Base-by-base conservation (phyloP, 2,113 vertebrate species). In the Misgurnus anguillicaudatus region DNA sequence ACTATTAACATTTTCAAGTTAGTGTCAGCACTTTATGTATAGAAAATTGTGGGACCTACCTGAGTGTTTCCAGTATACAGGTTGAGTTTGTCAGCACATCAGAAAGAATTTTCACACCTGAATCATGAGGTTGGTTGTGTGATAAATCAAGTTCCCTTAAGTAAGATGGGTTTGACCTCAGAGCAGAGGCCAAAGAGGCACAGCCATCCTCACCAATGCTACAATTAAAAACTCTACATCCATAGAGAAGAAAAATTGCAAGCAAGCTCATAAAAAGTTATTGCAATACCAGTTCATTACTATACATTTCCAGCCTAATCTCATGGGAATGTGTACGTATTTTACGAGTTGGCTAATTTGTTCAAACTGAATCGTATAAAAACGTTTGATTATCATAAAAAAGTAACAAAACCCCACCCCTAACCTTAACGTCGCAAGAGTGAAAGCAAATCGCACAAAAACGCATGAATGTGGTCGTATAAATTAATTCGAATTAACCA, bases 111-210 rank as follows among this genome's bases (percentile, higher is more conserved):
- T 72, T 72, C 10, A 72, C 36, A 39, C 69, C n/a, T 39, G 51
- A 39, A 41, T 72, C 69, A 4, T 41, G 69, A 2, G 69, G 69
- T 9, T 41, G 38, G 51, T 72, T 72, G 36, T 58, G n/a, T 2
- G 69, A 39, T 47, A 72, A 57, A 72, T 72, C 69, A 19, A 72
- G 53, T 11, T 41, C 51, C 6, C 7, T 72, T 41, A 72, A 41
- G 69, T 72, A 36, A 55, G 69, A 57, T 19, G 69, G 51, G 69
- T 72, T 72, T 39, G 51, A 72, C n/a, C 51, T 72, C 51, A 72
- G 38, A 72, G 51, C 51, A 4, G 9, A 72, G 36, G 51, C 51
- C 21, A 57, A 19, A 39, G 36, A 41, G 6, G 31, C 36, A 58
- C 69, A 58, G 69, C 36, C 51, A 0, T 72, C 53, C 39, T 58